Percentiles rank a stretch among this genome's conserved stretches.
phyloP scores from a whole-genome alignment of 2,113 vertebrate genomes.

The Dipodomys stephensi region DNA sequence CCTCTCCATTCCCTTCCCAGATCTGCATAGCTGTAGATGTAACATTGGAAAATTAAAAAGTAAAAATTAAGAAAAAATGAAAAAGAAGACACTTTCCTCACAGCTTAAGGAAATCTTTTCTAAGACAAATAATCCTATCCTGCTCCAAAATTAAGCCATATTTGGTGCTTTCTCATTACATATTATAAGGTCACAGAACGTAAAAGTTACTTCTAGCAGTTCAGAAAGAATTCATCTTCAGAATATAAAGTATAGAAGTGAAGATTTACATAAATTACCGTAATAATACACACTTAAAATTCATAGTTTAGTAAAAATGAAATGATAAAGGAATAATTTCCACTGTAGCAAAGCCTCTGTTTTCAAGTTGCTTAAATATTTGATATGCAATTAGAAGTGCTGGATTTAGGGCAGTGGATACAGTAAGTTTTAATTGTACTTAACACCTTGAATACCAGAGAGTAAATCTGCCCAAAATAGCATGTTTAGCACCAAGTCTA shows the following conservation, averaged over 20 bases:
- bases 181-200: slow-evolving; percentile 51
- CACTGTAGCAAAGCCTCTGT: slow-evolving; percentile 5
- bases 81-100: not conserved
- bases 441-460: not conserved
- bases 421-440: not conserved
- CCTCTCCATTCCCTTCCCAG: not conserved
- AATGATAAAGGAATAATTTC: slow-evolving; percentile 68
- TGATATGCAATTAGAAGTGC: slow-evolving; percentile 32
- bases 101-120: slow-evolving; percentile 41
- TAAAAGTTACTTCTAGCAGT: slow-evolving; percentile 62
- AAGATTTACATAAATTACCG: slow-evolving; percentile 81
- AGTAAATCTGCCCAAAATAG: not conserved
- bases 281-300: slow-evolving; percentile 68
- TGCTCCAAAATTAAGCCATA: slow-evolving; percentile 60
- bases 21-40: not conserved
- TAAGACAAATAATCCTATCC: slow-evolving; percentile 51
- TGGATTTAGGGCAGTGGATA: not conserved
- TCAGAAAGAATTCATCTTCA: slow-evolving; percentile 63
- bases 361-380: slow-evolving; percentile 28
- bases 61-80: not conserved
- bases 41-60: not conserved
- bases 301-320: slow-evolving; percentile 66
- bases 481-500: not conserved
- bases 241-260: slow-evolving; percentile 50
- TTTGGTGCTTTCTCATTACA: slow-evolving; percentile 16